phyloP scores from a whole-genome alignment of 2,797 vertebrate species.

The Vespertilio murinus region DNA sequence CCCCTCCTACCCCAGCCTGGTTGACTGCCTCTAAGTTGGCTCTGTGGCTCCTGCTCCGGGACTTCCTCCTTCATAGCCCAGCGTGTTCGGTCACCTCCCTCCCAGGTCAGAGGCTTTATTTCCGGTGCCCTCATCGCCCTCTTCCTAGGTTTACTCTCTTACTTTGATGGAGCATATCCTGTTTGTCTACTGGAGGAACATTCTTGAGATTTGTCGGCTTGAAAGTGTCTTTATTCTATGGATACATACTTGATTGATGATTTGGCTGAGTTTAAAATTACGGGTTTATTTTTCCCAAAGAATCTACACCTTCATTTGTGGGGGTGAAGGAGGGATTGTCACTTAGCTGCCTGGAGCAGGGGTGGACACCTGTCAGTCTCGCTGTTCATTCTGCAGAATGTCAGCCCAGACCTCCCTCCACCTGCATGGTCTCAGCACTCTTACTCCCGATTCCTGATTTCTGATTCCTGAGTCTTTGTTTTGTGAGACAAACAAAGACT shows the following conservation, averaged over 20 bases:
- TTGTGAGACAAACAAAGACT: neutral
- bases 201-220: neutral
- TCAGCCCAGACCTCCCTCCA: neutral
- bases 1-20: neutral
- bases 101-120: accelerated
- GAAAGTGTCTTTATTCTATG: neutral
- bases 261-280: constrained; percentile 31
- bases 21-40: neutral
- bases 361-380: neutral
- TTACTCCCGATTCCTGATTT: neutral
- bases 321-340: neutral
- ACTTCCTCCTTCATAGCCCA: no score
- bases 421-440: neutral
- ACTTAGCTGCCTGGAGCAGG: neutral
- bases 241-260: neutral
- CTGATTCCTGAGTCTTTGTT: neutral
- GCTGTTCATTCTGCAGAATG: neutral
- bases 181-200: neutral
- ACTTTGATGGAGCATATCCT: neutral
- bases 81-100: no score
- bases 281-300: constrained; percentile 15
- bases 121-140: neutral
- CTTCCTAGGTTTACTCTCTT: neutral
- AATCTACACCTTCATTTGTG: neutral
- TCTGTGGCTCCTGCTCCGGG: neutral